Evolutionary conservation across 2,888 invertebrate species (phyloP).

Genomic region (Sesia apiformis): DNA sequence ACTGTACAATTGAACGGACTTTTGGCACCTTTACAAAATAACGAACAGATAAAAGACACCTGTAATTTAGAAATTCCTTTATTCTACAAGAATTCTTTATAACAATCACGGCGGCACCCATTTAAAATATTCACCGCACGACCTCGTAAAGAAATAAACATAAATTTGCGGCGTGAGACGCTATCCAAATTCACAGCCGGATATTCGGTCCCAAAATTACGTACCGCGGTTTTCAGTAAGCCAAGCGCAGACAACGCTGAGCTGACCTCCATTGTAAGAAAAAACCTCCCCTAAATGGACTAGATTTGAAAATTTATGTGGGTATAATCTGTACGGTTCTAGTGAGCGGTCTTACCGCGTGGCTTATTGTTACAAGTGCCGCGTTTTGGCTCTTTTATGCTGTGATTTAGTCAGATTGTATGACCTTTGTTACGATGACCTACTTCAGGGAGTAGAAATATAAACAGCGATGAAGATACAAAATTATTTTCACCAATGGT

Average conservation of each 20-base stretch:
- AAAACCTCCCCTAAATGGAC: conserved; percentile 20
- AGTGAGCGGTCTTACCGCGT: conserved; percentile 24
- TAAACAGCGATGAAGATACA: no score
- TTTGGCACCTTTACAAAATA: no score
- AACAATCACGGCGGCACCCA: not conserved
- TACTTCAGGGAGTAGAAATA: conserved; percentile 14
- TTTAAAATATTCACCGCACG: conserved; percentile 8
- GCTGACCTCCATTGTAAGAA: conserved; percentile 17
- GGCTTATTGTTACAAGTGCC: conserved; percentile 26
- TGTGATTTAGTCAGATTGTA: conserved; percentile 24
- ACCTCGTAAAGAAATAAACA: conserved; percentile 9
- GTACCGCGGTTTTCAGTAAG: conserved; percentile 12
- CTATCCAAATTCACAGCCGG: conserved; percentile 11
- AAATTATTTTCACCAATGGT: no score
- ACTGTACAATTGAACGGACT: no score
- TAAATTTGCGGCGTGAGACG: conserved; percentile 9
- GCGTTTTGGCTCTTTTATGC: conserved; percentile 29
- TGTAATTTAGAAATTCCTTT: no score
- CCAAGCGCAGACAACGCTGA: conserved; percentile 12
- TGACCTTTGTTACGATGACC: conserved; percentile 30
- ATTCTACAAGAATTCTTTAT: not conserved
- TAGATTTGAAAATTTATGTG: conserved; percentile 33
- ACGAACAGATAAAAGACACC: no score
- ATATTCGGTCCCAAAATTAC: conserved; percentile 12
- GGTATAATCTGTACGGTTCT: conserved; percentile 29